Base-by-base conservation (phyloP, 2,888 invertebrate genomes). In the Sinodicranocentrus sp. region DNA sequence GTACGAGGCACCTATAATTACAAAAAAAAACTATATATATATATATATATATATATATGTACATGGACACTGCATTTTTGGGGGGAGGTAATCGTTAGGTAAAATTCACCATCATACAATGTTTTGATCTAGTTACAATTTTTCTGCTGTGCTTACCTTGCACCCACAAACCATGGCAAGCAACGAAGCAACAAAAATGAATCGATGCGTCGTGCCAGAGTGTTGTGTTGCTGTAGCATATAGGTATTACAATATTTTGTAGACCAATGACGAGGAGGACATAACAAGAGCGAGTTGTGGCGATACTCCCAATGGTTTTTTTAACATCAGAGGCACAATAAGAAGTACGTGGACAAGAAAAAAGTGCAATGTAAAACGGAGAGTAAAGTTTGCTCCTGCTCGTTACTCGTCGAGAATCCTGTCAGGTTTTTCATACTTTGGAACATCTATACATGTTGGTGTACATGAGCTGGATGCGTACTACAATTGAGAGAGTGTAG, bases 381-480 rank as follows among this genome's bases (percentile, higher is more conserved):
- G 17, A 26, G 23, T 19, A 54, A 33, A 33, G 21, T 76, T 33
- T 65, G 59, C 68, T 77, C 68, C 70, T 78, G 25, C 78, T 78
- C 77, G 77, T 77, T 57, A 33, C 59, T 70, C 59, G 57, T 71
- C 79, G 71, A 68, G 33, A 57, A 59, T 71, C 26, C 23, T 21
- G 23, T 39, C 43, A 39, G 43, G 17, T 43, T 43, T 25, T 52
- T n/a, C 52, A 52, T 52, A 8, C 19, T 52, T 52, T 52, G 52
- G 2, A 17, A 39, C 6, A 8, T 39, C 39, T 15, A 2, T 17
- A 52, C 52, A 52, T 52, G 39, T n/a, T n/a, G n/a, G n/a, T n/a
- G n/a, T n/a, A 6, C 39, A 13, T 39, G 8, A 39, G 13, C 8
- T 39, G 39, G 13, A 8, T 5, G 21, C 67, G 77, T 43, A 67